Base-by-base conservation (phyloP, 2,113 vertebrate species). In the Suncus etruscus region DNA sequence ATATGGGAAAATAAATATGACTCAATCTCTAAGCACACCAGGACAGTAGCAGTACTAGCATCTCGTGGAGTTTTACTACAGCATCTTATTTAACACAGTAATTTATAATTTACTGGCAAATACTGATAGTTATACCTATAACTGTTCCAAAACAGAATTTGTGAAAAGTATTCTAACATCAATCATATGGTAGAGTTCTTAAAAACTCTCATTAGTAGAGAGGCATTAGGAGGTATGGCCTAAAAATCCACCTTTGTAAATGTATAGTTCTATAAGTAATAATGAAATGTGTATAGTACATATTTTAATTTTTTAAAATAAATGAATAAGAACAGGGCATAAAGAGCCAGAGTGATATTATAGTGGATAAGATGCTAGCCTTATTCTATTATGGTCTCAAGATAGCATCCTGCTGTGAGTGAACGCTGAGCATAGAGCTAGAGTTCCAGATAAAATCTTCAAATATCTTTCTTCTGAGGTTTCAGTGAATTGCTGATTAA, bases 261-360 rank as follows among this genome's bases (percentile, higher is more conserved):
- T 70, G n/a, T n/a, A 76, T 77, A 66, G 76, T 75, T 93, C 66
- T 20, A 20, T 68, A 73, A 78, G 51, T 86, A 39, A n/a, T 73
- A 83, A 15, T 12, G 51, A 45, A 78, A 84, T 84, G 27, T n/a
- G 6, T 45, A 29, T 78, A 70, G 74, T 79, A 50, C 31, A 31
- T 85, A 45, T 15, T 54, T 94, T 65, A 74, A 31, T 81, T 61
- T 65, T 76, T 16, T 50, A 51, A 91, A 93, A 65, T 63, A 82
- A 94, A 83, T 25, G 65, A 47, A 16, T 63, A 39, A 69, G 70
- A 32, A 77, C 8, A 89, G 2, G 48, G 61, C 0, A 32, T n/a
- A 63, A 83, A 65, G 65, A 80, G 84, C 58, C 22, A 20, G 16
- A 61, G 58, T 61, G 58, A 61, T 22, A 18, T 6, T 61, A 61